phyloP scores from a whole-genome alignment of 2,888 invertebrate species.

The Tenthredo scrophulariae region DNA sequence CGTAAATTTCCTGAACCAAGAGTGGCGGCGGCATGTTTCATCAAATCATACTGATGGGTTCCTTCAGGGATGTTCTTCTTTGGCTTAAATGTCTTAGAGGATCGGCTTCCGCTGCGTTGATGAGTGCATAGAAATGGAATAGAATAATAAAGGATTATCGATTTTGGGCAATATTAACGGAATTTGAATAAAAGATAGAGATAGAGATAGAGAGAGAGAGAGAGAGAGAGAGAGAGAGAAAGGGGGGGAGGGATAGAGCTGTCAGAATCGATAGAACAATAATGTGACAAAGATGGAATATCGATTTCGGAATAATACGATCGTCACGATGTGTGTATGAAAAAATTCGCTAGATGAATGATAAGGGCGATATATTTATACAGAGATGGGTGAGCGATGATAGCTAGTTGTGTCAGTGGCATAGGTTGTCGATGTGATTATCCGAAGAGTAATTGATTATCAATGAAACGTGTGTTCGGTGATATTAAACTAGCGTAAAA shows the following conservation, averaged over 20 bases:
- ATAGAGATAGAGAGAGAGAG: slow-evolving; percentile 50
- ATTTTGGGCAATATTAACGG: too few relatives aligned
- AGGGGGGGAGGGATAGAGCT: slow-evolving; percentile 50
- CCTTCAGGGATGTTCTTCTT: slow-evolving; percentile 99
- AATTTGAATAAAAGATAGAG: not conserved
- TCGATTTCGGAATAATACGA: slow-evolving; percentile 6
- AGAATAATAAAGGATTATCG: not conserved
- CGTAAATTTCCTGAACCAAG: slow-evolving; percentile 98
- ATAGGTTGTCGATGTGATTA: not conserved
- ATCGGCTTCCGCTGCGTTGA: slow-evolving; percentile 87
- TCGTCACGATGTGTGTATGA: not conserved
- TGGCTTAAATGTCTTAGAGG: slow-evolving; percentile 98
- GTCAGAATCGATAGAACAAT: slow-evolving; percentile 46
- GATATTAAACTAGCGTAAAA: not conserved
- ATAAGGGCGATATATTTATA: not conserved
- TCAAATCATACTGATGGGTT: slow-evolving; percentile 98
- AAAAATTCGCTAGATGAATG: not conserved
- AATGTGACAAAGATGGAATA: slow-evolving; percentile 5
- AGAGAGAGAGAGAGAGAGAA: slow-evolving; percentile 41
- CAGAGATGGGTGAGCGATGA: not conserved
- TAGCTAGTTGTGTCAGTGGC: not conserved
- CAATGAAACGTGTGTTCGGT: not conserved
- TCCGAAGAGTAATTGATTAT: not conserved
- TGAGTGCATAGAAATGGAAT: not conserved
- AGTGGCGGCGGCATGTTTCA: slow-evolving; percentile 99